Evolutionary conservation across 2,113 vertebrate genomes (phyloP), one percentile per base, ranked within the genome.

Genomic region (Pollachius pollachius): DNA sequence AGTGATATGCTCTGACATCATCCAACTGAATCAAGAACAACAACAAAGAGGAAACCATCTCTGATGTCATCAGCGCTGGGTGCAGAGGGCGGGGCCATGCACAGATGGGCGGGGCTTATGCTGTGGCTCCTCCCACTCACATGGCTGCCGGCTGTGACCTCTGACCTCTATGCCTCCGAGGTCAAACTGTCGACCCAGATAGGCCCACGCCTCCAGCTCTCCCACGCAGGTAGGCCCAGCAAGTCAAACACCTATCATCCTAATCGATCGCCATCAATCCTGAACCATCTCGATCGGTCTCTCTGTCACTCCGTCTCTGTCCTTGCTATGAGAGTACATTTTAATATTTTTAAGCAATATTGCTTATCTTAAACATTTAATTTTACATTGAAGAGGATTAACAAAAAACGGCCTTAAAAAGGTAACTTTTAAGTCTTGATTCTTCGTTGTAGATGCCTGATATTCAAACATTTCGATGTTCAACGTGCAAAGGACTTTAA

Each of bases 131-230:
- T 56, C 54, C 54, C 1, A 15, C 54, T 56, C 0, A 66, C 76
- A 72, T 63, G 64, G 69, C 70, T 74, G 62, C 74, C 52, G 65
- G 63, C 77, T 0, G 68, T 63, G 4, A 58, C 66, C 30, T 48
- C 57, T n/a, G 19, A 41, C 21, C 30, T 67, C 54, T 11, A 30
- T 0, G 0, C 8, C 21, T 5, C 76, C 0, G 61, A 30, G 0
- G 4, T 65, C 54, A 77, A n/a, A 41, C 1, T 73, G 52, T 37
- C 75, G 81, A 85, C 69, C 61, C 81, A 78, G 12, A 77, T 68
- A 0, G 77, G 80, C 0, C 87, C 87, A 0, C 80, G 87, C 15
- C 83, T 87, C 62, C 80, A 85, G 77, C 76, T 88, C 21, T 81
- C 83, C 0, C 81, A 85, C 74, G 59, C 83, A 76, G 85, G 87